phyloP scores from a whole-genome alignment of 1,140 invertebrate genomes.

The Drosophila micromelanica region DNA sequence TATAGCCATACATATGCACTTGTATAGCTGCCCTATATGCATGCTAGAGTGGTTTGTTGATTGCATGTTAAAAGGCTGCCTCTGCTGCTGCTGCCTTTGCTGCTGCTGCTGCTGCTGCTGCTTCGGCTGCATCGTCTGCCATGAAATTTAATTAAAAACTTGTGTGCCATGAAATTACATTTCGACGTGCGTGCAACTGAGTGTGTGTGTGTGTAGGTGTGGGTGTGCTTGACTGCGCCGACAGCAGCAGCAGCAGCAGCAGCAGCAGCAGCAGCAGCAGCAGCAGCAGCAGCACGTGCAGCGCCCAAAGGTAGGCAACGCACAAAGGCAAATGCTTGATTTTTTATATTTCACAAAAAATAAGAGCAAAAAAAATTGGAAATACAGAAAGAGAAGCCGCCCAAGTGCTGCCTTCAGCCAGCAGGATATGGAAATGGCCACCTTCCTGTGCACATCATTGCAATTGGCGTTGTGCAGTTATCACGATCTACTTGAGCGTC shows the following conservation, averaged over 20 bases:
- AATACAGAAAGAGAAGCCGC: conserved; percentile 19
- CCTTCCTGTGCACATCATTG: conserved; percentile 50
- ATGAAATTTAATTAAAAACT: conserved; percentile 84
- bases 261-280: conserved; percentile 20
- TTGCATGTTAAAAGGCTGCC: conserved; percentile 77
- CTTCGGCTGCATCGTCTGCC: conserved; percentile 63
- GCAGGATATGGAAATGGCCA: conserved; percentile 50
- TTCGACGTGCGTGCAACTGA: conserved; percentile 67
- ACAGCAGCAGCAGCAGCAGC: background rate
- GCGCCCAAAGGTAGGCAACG: conserved; percentile 56
- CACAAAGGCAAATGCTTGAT: conserved; percentile 60
- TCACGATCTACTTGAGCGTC: conserved; percentile 35
- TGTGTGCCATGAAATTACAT: conserved; percentile 83
- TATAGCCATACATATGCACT: conserved; percentile 49
- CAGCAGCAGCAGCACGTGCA: conserved; percentile 37
- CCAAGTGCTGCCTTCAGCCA: conserved; percentile 21
- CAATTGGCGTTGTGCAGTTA: conserved; percentile 47
- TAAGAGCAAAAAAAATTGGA: conserved; percentile 32
- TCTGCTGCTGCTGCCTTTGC: conserved; percentile 27
- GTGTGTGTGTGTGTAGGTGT: conserved; percentile 23
- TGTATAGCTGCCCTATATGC: conserved; percentile 73
- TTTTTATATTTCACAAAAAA: conserved; percentile 42
- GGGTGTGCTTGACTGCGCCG: conserved; percentile 24
- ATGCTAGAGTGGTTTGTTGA: conserved; percentile 80
- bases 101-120: conserved; percentile 21